Evolutionary conservation across 2,113 vertebrate genomes (phyloP).

Genomic region (Notarius lentiginosus): DNA sequence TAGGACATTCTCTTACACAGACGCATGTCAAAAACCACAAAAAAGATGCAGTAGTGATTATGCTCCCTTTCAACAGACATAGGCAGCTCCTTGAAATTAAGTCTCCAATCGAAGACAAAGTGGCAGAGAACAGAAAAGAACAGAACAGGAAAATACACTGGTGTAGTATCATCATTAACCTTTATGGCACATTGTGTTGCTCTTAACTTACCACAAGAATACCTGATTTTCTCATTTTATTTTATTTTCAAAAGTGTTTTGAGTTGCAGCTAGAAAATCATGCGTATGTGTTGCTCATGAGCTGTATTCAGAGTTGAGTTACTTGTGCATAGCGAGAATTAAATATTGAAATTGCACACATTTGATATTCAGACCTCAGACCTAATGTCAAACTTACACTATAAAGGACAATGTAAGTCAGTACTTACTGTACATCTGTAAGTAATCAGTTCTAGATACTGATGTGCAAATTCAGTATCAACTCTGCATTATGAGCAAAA

Average conservation of each 20-base stretch:
- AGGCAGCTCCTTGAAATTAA: neutral
- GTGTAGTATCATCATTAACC: neutral
- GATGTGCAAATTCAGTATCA: neutral
- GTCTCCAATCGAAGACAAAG: neutral
- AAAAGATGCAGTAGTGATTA: neutral
- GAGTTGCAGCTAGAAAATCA: neutral
- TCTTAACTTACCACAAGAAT: neutral
- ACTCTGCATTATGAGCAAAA: neutral
- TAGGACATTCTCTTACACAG: neutral
- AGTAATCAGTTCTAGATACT: neutral
- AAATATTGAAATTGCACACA: neutral
- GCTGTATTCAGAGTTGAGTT: neutral
- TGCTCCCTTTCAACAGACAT: neutral
- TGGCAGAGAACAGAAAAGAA: constrained; percentile 1
- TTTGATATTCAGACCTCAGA: neutral
- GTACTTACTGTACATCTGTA: neutral
- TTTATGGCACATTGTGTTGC: neutral
- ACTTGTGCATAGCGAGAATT: neutral
- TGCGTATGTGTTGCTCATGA: neutral
- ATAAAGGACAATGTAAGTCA: neutral
- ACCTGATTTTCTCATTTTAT: neutral
- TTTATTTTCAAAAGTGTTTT: neutral
- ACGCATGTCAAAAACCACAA: neutral
- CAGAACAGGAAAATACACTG: neutral
- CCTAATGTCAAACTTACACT: neutral